Evolutionary conservation across 64 coral and sea anemone genomes (phyloP), one percentile per base, ranked within the genome.

Genomic region (Stylophora pistillata): DNA sequence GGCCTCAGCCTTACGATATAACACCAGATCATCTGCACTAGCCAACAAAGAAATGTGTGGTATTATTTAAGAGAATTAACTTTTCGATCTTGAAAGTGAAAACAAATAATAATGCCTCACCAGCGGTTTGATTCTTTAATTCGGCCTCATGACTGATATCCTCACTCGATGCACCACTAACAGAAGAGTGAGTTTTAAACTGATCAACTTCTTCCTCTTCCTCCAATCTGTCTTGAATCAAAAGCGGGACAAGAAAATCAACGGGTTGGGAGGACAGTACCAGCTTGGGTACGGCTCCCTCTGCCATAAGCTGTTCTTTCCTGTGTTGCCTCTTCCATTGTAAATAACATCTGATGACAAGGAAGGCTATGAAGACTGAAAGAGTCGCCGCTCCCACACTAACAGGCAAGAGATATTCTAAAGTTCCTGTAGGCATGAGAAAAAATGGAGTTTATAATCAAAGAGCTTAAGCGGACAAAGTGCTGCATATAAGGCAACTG

Each of bases 261-360:
- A 84, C 61, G 2, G 80, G 62, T 15, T 84, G 80, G 5, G 80
- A 84, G 4, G 80, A 84, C 65, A 84, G 21, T 2, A 84, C 80
- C 13, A 84, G 18, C 80, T 84, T 18, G 2, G 52, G 80, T 23
- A 70, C 80, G 13, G 61, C 37, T 12, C 80, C 80, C 27, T 84
- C 58, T 15, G 20, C 10, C 3, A 63, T 69, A 54, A 30, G 7
- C 23, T 7, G 25, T 12, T 37, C 31, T 53, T 69, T 70, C 58
- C 53, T 84, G 20, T 70, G 20, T n/a, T 84, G 80, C 26, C 62
- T 84, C 69, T 65, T 84, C 80, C 80, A 84, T 32, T 68, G 69
- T n/a, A 84, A 65, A 64, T 84, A 84, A 23, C 80, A 84, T 34
- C 53, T 68, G 16, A 62, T 37, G 12, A 70, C 37, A 12, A 84